Percentiles rank a stretch among this genome's conserved stretches.
Conservation (phyloP, 2,113 vertebrate genomes). For the Hemiscyllium ocellatum region DNA sequence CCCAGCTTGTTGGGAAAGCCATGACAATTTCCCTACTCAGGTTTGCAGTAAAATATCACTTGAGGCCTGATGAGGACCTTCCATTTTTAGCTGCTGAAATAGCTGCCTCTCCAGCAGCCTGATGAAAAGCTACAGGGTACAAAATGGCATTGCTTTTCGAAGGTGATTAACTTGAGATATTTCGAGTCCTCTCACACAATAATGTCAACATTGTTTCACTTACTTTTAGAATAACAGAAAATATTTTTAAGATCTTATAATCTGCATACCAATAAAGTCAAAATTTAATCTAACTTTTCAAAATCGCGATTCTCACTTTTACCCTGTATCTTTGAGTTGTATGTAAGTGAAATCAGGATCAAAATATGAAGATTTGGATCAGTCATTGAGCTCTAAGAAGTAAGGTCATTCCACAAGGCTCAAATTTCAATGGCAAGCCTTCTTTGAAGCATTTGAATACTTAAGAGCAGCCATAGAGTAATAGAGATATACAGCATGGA, state of each 20-base stretch:
- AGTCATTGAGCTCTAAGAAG: background rate
- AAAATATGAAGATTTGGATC: background rate
- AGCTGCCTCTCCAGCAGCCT: background rate
- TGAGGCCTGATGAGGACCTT: background rate
- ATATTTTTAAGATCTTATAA: background rate
- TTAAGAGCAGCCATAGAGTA: background rate
- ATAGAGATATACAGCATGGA: too few species aligned
- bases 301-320: background rate
- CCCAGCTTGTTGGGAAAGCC: background rate
- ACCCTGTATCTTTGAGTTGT: background rate
- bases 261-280: background rate
- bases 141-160: background rate
- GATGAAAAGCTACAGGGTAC: background rate
- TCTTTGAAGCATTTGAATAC: background rate
- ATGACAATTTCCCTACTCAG: background rate
- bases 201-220: background rate
- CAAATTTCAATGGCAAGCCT: background rate
- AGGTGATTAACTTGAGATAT: background rate
- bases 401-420: background rate
- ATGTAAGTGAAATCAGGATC: background rate
- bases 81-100: background rate
- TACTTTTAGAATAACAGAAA: background rate
- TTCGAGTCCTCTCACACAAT: background rate
- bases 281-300: background rate
- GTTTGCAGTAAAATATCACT: background rate